Conservation (phyloP, 2,113 vertebrate species). For the Mirounga angustirostris region DNA sequence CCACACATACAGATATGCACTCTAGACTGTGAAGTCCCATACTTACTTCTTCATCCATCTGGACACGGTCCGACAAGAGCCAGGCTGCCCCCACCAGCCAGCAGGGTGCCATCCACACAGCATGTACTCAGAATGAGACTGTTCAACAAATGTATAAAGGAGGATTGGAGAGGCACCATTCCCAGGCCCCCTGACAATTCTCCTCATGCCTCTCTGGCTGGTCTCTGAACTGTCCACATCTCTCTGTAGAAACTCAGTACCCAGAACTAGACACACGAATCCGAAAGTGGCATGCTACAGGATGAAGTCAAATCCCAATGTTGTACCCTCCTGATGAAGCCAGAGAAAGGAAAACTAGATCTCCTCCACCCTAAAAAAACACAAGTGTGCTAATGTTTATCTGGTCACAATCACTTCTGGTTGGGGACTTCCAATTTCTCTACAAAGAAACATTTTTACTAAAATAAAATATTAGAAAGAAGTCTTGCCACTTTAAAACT, state of each 20-base stretch:
- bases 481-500: slow-evolving; percentile 74
- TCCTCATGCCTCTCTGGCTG: not conserved
- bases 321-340: not conserved
- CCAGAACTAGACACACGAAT: not conserved
- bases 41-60: not conserved
- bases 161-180: not conserved
- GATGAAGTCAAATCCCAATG: not conserved
- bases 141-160: not conserved
- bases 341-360: not conserved
- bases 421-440: slow-evolving; percentile 60
- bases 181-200: not conserved
- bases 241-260: not conserved
- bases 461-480: slow-evolving; percentile 74
- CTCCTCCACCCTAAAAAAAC: not conserved
- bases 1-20: not conserved
- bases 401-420: not conserved
- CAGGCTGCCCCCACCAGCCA: not conserved
- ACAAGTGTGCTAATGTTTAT: not conserved
- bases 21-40: not conserved
- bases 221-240: not conserved
- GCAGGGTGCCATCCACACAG: not conserved
- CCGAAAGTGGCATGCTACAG: not conserved
- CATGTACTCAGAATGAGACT: not conserved
- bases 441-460: slow-evolving; percentile 69
- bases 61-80: not conserved